These are phyloP conservation scores for Choloepus didactylus DNA, from an alignment of 2,797 vertebrate genomes.

Conservation along the genomic window DNA sequence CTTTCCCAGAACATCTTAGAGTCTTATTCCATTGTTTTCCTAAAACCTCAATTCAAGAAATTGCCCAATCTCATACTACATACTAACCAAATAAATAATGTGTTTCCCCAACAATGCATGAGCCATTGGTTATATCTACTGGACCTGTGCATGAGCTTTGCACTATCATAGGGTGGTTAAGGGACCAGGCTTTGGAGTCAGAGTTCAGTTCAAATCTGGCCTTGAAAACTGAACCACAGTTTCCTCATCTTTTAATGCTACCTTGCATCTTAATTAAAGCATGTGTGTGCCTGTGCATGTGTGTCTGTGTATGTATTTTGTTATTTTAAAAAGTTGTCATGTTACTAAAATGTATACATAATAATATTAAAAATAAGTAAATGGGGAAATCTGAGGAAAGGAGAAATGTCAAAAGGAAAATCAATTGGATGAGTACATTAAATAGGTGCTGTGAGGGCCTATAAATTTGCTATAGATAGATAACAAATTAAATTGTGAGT, in stretches of 20 bases:
- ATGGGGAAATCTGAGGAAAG: not conserved
- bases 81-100: conserved; percentile 41
- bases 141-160: not conserved
- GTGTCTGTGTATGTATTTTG: not conserved
- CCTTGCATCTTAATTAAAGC: not conserved
- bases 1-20: not conserved
- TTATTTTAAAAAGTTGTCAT: not conserved
- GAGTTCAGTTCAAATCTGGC: not conserved
- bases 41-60: not conserved
- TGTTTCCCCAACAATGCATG: not conserved
- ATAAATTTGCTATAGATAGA: not conserved
- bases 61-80: not conserved
- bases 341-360: not conserved
- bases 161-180: not conserved
- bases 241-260: not conserved
- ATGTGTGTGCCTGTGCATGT: not conserved
- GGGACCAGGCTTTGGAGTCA: not conserved
- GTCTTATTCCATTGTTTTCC: not conserved
- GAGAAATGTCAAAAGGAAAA: not conserved
- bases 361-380: not conserved
- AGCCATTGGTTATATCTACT: not conserved
- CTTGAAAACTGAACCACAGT: not conserved
- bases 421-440: not conserved
- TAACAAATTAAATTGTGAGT: not conserved
- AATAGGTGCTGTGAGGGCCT: not conserved